Evolutionary conservation across 2,113 vertebrate genomes (phyloP).

Genomic region (Hippopotamus amphibius): DNA sequence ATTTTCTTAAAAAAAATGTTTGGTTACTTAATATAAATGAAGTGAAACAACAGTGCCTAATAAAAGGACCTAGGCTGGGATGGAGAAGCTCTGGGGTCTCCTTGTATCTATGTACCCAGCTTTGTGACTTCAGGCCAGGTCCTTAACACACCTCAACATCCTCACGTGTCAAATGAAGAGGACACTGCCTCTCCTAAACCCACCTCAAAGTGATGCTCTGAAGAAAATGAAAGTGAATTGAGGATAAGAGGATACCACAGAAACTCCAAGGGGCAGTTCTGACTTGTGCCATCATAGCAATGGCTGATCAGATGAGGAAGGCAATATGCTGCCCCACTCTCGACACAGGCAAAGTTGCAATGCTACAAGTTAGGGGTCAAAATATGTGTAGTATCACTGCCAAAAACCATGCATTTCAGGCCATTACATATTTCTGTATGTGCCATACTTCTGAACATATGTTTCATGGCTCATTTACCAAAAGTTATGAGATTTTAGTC

Average conservation of each 20-base stretch:
- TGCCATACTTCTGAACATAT: constrained; percentile 85
- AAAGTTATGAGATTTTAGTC: constrained; percentile 84
- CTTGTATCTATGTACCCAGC: not conserved
- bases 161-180: not conserved
- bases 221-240: constrained; percentile 41
- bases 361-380: constrained; percentile 9
- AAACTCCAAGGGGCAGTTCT: not conserved
- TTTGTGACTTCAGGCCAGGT: not conserved
- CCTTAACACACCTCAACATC: not conserved
- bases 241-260: not conserved
- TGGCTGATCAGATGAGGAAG: not conserved
- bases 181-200: not conserved
- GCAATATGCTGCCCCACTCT: not conserved
- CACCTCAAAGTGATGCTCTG: not conserved
- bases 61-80: not conserved
- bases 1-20: not conserved
- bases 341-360: not conserved
- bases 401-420: constrained; percentile 75
- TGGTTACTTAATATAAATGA: not conserved
- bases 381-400: constrained; percentile 77
- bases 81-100: not conserved
- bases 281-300: not conserved
- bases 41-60: not conserved
- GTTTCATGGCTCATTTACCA: constrained; percentile 84
- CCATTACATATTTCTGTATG: constrained; percentile 71